Percentiles rank a stretch among this genome's conserved stretches.
These are phyloP conservation scores for honey bee (Apis mellifera) DNA, from an alignment of 1,140 invertebrate genomes.

Conservation along the genomic window DNA sequence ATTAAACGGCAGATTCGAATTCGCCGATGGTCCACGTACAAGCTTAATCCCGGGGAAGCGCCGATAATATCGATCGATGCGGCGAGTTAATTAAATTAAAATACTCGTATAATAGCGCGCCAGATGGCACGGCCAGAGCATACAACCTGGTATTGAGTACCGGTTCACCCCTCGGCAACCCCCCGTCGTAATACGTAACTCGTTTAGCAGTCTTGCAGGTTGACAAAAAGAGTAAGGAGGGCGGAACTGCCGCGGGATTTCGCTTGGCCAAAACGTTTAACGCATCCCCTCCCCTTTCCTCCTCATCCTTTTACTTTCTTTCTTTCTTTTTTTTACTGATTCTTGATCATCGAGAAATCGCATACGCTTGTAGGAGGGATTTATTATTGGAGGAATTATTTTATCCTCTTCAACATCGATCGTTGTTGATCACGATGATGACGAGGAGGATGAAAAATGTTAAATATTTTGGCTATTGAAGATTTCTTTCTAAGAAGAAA, in stretches of 20 bases:
- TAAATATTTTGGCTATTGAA: not conserved
- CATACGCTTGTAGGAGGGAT: not conserved
- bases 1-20: conserved; percentile 80
- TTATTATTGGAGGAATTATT: not conserved
- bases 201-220: conserved; percentile 78
- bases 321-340: conserved; percentile 15
- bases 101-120: conserved; percentile 80
- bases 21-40: conserved; percentile 72
- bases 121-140: conserved; percentile 78
- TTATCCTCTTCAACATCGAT: too few species aligned
- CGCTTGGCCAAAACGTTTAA: conserved; percentile 75
- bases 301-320: too few species aligned
- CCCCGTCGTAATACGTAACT: conserved; percentile 77
- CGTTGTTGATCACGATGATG: not conserved
- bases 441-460: not conserved
- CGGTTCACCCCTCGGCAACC: conserved; percentile 51
- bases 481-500: not conserved
- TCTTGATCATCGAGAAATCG: not conserved
- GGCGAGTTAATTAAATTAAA: conserved; percentile 81
- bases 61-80: conserved; percentile 81
- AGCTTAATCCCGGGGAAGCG: conserved; percentile 78
- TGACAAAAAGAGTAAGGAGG: conserved; percentile 67
- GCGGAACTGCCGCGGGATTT: conserved; percentile 54
- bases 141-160: conserved; percentile 77
- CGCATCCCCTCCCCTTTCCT: conserved; percentile 40